Evolutionary conservation across 2,113 vertebrate species (phyloP).

Genomic region (Austrofundulus limnaeus): DNA sequence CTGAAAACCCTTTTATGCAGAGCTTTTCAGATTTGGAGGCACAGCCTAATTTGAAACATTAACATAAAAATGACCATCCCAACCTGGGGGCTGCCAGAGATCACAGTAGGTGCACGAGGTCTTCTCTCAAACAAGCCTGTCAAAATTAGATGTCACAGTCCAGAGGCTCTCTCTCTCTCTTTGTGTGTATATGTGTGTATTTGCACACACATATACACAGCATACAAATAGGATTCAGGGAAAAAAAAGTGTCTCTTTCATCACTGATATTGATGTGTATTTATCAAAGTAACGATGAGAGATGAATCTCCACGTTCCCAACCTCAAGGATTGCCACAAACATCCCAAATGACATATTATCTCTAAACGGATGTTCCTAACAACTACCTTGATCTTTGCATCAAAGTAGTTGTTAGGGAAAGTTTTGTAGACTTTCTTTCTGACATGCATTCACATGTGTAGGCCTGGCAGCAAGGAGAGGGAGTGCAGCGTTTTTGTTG

Average conservation of each 20-base stretch:
- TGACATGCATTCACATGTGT: too few species aligned
- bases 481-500: background rate
- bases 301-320: too few species aligned
- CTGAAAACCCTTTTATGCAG: constrained; percentile 7
- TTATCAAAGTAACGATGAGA: background rate
- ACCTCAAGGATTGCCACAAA: background rate
- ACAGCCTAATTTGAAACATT: constrained; percentile 15
- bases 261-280: background rate
- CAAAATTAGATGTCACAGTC: background rate
- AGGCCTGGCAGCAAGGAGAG: background rate
- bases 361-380: background rate
- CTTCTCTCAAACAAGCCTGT: background rate
- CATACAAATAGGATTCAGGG: background rate
- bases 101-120: background rate
- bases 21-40: constrained; percentile 7
- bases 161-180: background rate
- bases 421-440: too few species aligned
- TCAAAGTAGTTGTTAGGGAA: too few species aligned
- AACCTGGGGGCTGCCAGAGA: background rate
- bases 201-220: background rate
- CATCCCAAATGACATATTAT: constrained; percentile 3
- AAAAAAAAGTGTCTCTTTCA: background rate
- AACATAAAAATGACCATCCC: background rate
- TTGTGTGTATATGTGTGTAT: background rate
- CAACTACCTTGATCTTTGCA: too few species aligned